These are phyloP conservation scores for Pandemis cinnamomeana DNA, from an alignment of 2,888 invertebrate genomes.

Conservation along the genomic window DNA sequence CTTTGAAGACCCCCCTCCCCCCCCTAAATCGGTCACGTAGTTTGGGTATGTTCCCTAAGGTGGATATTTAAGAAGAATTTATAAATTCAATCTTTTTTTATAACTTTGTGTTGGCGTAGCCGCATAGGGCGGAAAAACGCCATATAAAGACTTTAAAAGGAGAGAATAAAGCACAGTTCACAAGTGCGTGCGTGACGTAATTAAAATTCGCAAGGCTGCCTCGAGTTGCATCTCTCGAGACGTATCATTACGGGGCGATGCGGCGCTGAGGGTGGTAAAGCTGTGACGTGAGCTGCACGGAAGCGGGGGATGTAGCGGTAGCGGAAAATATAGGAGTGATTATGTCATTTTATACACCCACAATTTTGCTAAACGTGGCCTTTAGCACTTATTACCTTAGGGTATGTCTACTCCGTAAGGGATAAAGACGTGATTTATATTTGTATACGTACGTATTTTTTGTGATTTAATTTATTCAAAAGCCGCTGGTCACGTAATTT, in stretches of 20 bases:
- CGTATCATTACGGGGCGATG: conserved; percentile 78
- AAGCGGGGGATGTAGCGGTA: conserved; percentile 38
- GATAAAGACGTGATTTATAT: no score
- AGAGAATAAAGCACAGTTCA: conserved; percentile 39
- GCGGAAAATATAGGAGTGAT: conserved; percentile 2
- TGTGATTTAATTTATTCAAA: no score
- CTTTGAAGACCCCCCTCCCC: no score
- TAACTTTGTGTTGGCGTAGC: conserved; percentile 3
- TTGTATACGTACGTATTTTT: no score
- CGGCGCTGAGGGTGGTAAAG: conserved; percentile 61
- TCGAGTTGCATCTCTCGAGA: conserved; percentile 74
- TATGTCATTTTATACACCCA: no score
- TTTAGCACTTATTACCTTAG: no score
- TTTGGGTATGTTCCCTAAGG: no score
- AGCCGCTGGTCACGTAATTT: no score
- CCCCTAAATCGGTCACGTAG: no score
- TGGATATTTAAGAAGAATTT: not conserved
- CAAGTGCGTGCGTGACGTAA: conserved; percentile 60
- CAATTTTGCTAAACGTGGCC: no score
- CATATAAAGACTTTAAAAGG: conserved; percentile 23
- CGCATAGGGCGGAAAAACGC: conserved; percentile 4
- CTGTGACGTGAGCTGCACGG: conserved; percentile 43
- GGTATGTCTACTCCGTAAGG: no score
- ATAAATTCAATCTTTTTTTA: conserved; percentile 5
- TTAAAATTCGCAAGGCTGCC: conserved; percentile 68